Evolutionary conservation across 2,113 vertebrate genomes (phyloP), one percentile per base, ranked within the genome.

Genomic region (Phaethornis superciliosus): DNA sequence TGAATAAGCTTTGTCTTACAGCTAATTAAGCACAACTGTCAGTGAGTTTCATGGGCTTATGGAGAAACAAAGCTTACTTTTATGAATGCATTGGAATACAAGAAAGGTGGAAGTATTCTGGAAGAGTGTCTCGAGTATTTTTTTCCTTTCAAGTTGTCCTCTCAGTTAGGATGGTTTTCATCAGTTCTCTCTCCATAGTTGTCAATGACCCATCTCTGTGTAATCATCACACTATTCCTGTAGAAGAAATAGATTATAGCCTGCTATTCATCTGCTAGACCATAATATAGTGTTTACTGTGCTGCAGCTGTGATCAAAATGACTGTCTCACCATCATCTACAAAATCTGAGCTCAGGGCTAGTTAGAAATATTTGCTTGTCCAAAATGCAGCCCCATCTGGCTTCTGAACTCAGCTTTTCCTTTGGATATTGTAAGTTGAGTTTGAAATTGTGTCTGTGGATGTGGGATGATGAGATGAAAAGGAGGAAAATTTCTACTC

Each of bases 1-100:
- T 93, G 93, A 97, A 94, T 94, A 88, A 95, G 69, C 33, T 96
- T 93, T 91, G 81, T 51, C 70, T 59, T 94, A 77, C 51, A 63
- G 77, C 94, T 87, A 85, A 88, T 96, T 96, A 82, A 94, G 81
- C 55, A 90, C 33, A 70, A 62, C 82, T 95, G 42, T 91, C 93
- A 95, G 7, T 93, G 79, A 93, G 23, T 44, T 88, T 80, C 65
- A 28, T 35, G 42, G 65, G 46, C n/a, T 95, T 83, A 70, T 49
- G 23, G 46, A 87, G 70, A 75, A 93, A 88, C 16, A 96, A 84
- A 93, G 22, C 37, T 92, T 80, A 60, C 15, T n/a, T 87, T 90
- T 91, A 44, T 68, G 42, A 42, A 93, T 88, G 54, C 68, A 37
- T 21, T 63, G 42, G 75, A 17, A 35, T 47, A 64, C 47, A 49